Conservation (phyloP, 92 coral and sea anemone genomes). For the Phenganax stokvisi region DNA sequence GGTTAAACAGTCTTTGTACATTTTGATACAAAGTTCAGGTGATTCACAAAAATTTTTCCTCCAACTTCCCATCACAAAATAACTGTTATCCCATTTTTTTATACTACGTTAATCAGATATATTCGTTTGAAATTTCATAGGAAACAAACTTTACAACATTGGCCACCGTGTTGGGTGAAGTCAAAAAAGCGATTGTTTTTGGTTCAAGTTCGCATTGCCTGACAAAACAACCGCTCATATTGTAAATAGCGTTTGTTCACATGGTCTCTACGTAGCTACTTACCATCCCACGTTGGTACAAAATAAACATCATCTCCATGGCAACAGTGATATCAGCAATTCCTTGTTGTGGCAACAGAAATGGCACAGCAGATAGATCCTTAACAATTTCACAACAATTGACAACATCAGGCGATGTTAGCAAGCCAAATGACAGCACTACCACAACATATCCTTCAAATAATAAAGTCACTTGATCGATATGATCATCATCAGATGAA, state of each 20-base stretch:
- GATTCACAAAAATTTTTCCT: too few relatives aligned
- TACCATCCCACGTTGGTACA: slow-evolving; percentile 27
- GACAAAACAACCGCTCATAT: not conserved
- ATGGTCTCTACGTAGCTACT: not conserved
- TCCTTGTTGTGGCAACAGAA: slow-evolving; percentile 19
- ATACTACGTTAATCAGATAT: too few relatives aligned
- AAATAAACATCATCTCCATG: slow-evolving; percentile 14
- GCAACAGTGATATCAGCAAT: slow-evolving; percentile 17
- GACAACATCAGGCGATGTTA: slow-evolving; percentile 11
- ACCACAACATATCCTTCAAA: slow-evolving; percentile 1
- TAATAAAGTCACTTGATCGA: slow-evolving; percentile 21
- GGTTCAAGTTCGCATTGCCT: not conserved
- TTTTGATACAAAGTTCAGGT: too few relatives aligned
- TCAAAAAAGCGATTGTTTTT: too few relatives aligned
- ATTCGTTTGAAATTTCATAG: too few relatives aligned
- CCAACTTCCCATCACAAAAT: too few relatives aligned
- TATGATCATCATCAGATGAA: slow-evolving; percentile 8
- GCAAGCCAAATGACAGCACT: slow-evolving; percentile 17
- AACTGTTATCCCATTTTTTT: too few relatives aligned
- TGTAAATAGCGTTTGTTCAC: not conserved
- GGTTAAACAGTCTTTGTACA: too few relatives aligned
- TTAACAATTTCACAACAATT: slow-evolving; percentile 13
- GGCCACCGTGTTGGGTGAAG: too few relatives aligned
- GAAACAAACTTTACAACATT: too few relatives aligned
- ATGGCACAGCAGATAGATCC: slow-evolving; percentile 8